phyloP scores from a whole-genome alignment of 2,888 invertebrate genomes.

The Drosophila helvetica region DNA sequence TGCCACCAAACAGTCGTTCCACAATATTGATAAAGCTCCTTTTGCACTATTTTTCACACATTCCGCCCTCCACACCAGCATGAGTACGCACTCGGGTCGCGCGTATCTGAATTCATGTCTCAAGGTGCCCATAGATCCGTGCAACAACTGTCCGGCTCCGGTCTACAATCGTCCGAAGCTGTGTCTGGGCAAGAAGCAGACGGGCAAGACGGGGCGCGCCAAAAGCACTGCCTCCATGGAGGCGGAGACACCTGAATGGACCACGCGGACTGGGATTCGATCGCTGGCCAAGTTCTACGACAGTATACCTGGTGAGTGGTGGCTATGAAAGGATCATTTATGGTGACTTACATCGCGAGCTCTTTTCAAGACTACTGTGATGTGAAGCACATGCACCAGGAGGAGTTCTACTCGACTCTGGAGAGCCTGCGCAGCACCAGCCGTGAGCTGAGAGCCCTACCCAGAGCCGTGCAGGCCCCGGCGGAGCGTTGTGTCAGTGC shows the following conservation, averaged over 20 bases:
- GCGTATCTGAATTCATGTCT: constrained; percentile 89
- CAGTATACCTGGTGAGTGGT: constrained; percentile 87
- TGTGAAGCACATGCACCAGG: constrained; percentile 89
- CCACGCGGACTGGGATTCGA: constrained; percentile 83
- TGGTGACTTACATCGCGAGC: background rate
- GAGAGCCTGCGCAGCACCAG: constrained; percentile 84
- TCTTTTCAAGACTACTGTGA: constrained; percentile 87
- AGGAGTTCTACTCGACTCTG: constrained; percentile 90
- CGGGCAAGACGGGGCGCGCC: constrained; percentile 36
- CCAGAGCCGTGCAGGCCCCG: constrained; percentile 23
- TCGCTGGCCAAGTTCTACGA: constrained; percentile 89
- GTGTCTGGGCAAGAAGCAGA: constrained; percentile 70
- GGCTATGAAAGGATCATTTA: background rate
- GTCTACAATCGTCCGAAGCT: constrained; percentile 87
- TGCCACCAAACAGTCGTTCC: constrained; percentile 37
- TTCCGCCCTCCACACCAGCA: constrained; percentile 54
- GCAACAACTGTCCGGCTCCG: constrained; percentile 89
- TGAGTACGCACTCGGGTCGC: constrained; percentile 86
- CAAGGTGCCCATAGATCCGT: constrained; percentile 89
- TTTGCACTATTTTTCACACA: constrained; percentile 34
- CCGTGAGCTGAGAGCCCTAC: constrained; percentile 69
- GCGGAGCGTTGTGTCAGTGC: constrained; percentile 51
- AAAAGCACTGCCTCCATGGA: constrained; percentile 19
- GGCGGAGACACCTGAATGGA: constrained; percentile 47
- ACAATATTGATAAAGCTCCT: constrained; percentile 70